Conservation (phyloP, 2,797 vertebrate genomes). For the Chanos chanos region DNA sequence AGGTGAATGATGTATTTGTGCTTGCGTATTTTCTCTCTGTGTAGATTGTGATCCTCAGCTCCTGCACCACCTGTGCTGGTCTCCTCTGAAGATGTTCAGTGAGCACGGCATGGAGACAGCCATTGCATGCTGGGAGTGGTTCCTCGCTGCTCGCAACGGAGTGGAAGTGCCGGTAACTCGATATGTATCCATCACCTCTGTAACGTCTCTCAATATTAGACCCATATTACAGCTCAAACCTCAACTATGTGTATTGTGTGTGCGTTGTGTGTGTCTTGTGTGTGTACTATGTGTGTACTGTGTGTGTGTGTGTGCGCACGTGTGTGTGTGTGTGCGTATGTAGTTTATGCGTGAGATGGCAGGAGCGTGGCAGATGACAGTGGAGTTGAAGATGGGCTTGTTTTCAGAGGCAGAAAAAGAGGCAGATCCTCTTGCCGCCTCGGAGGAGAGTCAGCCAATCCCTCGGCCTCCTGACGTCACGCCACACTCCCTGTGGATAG, state of each 20-base stretch:
- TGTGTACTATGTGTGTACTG: neutral
- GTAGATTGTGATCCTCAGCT: constrained; percentile 89
- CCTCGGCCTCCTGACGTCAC: constrained; percentile 88
- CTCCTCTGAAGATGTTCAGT: constrained; percentile 92
- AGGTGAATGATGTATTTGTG: no score
- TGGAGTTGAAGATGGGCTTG: constrained; percentile 89
- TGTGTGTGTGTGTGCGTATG: neutral
- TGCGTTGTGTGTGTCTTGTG: neutral
- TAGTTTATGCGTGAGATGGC: constrained; percentile 98
- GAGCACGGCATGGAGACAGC: constrained; percentile 94
- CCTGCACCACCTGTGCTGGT: constrained; percentile 94
- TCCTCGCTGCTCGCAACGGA: constrained; percentile 89
- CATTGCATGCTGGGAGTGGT: constrained; percentile 98
- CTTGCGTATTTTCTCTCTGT: neutral
- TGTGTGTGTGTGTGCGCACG: neutral
- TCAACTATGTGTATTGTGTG: neutral
- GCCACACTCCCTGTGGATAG: constrained; percentile 96
- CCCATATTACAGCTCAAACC: neutral
- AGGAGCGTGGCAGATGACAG: constrained; percentile 96
- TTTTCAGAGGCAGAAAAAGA: constrained; percentile 86
- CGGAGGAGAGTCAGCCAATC: constrained; percentile 89
- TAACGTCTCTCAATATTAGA: neutral
- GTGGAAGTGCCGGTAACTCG: constrained; percentile 89
- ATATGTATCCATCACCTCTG: neutral
- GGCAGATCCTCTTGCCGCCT: constrained; percentile 90